Evolutionary conservation across 2,113 vertebrate species (phyloP).

Genomic region (Ardeotis arabs): DNA sequence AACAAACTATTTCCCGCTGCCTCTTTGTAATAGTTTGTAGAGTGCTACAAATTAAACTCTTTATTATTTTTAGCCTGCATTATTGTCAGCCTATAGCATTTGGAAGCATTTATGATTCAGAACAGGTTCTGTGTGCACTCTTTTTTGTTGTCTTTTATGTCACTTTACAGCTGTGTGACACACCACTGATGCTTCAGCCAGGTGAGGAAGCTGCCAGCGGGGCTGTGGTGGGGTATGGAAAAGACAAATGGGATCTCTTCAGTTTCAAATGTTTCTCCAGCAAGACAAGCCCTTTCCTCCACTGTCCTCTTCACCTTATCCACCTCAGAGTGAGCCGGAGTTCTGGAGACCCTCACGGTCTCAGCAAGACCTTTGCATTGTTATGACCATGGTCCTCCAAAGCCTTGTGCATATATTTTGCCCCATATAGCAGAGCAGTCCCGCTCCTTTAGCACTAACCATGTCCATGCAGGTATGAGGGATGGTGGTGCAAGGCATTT

Average conservation of each 20-base stretch:
- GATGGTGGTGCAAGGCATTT: neutral
- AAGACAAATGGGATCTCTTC: neutral
- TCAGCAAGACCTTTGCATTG: neutral
- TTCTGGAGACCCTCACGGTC: neutral
- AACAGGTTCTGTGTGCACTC: neutral
- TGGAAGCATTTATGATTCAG: neutral
- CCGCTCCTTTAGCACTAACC: neutral
- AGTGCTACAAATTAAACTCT: neutral
- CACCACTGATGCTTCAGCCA: neutral
- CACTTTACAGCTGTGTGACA: neutral
- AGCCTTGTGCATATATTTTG: neutral
- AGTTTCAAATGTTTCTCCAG: neutral
- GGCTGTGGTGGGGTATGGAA: neutral
- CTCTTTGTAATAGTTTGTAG: neutral
- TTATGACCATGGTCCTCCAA: neutral
- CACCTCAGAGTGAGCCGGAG: neutral
- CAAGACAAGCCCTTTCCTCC: neutral
- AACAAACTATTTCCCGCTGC: neutral
- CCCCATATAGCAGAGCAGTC: neutral
- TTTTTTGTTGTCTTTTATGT: neutral
- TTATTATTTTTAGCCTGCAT: neutral
- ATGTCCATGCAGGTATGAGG: rapidly evolving
- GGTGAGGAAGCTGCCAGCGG: neutral
- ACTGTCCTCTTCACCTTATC: neutral
- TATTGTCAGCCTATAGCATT: neutral